These are phyloP conservation scores for Poeciliopsis retropinna DNA, from an alignment of 2,113 vertebrate species.

Conservation along the genomic window DNA sequence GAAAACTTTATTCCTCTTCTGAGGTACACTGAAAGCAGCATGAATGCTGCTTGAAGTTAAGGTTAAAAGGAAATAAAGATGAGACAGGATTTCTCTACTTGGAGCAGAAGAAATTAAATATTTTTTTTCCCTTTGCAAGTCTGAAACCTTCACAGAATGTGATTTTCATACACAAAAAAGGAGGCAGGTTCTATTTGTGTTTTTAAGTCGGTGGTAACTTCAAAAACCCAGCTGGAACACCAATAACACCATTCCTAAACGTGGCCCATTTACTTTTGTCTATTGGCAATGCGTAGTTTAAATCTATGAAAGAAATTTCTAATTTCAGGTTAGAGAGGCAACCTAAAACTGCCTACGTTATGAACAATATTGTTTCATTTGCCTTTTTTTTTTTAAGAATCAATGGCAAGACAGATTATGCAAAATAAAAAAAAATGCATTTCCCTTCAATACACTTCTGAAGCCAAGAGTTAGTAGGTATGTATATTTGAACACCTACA, in stretches of 20 bases:
- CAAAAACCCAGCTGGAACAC: background rate
- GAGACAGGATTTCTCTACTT: background rate
- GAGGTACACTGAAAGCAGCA: background rate
- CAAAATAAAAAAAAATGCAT: too few species aligned
- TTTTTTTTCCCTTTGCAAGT: background rate
- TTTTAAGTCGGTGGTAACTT: background rate
- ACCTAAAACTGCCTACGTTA: too few species aligned
- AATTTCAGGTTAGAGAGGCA: too few species aligned
- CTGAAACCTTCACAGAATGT: background rate
- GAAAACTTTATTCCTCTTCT: background rate
- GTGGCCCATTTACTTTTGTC: background rate
- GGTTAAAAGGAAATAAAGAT: background rate
- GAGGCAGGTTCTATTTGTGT: background rate
- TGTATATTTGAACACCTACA: too few species aligned
- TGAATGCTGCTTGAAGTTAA: background rate
- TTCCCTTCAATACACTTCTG: too few species aligned
- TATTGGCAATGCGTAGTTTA: background rate
- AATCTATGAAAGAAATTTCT: too few species aligned
- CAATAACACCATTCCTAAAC: background rate
- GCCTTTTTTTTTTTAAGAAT: too few species aligned
- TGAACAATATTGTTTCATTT: too few species aligned
- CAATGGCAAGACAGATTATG: too few species aligned
- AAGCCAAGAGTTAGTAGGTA: too few species aligned
- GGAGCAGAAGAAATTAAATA: background rate
- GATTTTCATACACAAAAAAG: background rate